Conservation (phyloP, 1,140 invertebrate species). For the Drosophila biarmipes region DNA sequence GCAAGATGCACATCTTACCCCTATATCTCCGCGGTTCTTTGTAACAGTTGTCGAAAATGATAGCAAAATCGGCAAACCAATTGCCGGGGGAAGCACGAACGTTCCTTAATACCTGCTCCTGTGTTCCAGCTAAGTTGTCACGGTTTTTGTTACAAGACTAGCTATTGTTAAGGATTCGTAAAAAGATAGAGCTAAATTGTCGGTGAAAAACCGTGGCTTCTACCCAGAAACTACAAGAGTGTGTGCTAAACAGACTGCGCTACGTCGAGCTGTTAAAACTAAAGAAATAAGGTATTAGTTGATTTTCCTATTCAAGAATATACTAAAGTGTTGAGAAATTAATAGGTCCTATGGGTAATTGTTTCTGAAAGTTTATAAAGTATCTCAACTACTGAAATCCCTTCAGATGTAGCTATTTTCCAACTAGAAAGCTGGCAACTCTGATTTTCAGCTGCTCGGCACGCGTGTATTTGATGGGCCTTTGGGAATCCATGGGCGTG, state of each 20-base stretch:
- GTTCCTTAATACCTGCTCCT: constrained; percentile 8
- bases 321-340: no score
- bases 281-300: no score
- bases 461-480: constrained; percentile 76
- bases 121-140: neutral
- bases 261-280: no score
- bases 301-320: no score
- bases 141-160: neutral
- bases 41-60: constrained; percentile 78
- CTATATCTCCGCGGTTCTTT: constrained; percentile 33
- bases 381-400: no score
- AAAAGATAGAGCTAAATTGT: neutral
- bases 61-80: constrained; percentile 55
- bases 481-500: constrained; percentile 25
- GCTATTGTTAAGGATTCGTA: neutral
- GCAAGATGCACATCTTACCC: neutral
- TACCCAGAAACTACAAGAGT: no score
- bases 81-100: constrained; percentile 61
- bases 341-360: no score
- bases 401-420: neutral
- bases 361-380: neutral
- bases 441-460: constrained; percentile 20
- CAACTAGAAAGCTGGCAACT: neutral
- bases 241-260: no score
- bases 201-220: no score